Conservation (phyloP, 1,140 invertebrate species). For the Myzus persicae region DNA sequence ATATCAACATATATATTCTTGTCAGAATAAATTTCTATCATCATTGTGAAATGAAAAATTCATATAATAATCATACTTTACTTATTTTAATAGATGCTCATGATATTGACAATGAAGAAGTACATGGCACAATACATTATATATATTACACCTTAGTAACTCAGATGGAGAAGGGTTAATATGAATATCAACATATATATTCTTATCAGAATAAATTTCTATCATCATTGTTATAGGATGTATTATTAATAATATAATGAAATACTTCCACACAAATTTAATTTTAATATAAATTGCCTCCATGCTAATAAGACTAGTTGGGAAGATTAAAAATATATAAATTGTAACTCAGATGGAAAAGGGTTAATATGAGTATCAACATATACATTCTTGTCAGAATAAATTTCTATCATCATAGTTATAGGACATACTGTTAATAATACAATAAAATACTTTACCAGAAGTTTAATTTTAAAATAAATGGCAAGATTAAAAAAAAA, state of each 20-base stretch:
- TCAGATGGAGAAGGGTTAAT: conserved; percentile 58
- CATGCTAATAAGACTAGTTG: not conserved
- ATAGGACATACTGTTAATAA: not conserved
- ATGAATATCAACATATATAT: conserved; percentile 44
- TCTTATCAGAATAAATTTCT: conserved; percentile 24
- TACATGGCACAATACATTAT: not conserved
- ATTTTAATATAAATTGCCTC: no score
- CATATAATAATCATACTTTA: not conserved
- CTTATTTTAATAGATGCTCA: no score
- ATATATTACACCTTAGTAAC: not conserved
- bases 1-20: conserved; percentile 38
- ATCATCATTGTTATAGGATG: conserved; percentile 5
- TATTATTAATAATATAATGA: no score
- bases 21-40: not conserved
- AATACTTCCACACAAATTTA: no score
- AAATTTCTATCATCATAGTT: conserved; percentile 23
- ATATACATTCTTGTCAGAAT: conserved; percentile 26
- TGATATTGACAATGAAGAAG: not conserved
- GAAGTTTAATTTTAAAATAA: no score
- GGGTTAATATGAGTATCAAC: conserved; percentile 44
- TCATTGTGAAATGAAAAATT: not conserved
- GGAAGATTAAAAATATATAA: not conserved
- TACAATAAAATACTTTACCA: no score
- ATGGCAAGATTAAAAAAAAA: not conserved
- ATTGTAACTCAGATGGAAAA: not conserved